Evolutionary conservation across 2,797 vertebrate genomes (phyloP).

Genomic region (Scolopax rusticola): DNA sequence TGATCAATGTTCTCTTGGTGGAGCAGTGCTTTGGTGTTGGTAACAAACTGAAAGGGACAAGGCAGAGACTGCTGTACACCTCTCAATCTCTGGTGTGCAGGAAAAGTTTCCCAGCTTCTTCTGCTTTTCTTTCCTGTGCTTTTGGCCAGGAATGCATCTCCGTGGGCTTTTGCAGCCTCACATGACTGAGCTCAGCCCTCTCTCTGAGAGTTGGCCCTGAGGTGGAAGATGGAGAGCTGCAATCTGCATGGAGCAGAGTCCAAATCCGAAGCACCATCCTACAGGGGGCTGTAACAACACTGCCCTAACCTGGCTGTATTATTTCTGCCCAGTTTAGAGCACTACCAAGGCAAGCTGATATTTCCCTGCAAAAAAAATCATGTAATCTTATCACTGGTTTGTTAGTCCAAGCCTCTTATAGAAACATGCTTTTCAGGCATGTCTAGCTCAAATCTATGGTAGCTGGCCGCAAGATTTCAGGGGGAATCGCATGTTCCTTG

Average conservation of each 20-base stretch:
- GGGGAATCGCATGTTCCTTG: neutral
- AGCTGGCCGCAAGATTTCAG: neutral
- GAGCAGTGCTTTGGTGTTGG: neutral
- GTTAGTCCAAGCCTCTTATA: neutral
- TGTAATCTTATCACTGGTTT: neutral
- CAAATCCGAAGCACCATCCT: no score
- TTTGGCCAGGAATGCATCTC: neutral
- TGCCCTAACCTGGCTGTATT: neutral
- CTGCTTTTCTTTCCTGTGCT: neutral
- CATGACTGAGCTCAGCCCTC: no score
- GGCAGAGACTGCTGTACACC: neutral
- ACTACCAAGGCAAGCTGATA: neutral
- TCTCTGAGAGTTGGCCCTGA: no score
- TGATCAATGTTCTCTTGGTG: neutral
- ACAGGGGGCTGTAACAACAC: neutral
- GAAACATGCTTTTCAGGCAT: neutral
- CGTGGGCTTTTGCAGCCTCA: neutral
- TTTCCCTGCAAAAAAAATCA: neutral
- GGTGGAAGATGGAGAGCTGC: no score
- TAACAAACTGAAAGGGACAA: neutral
- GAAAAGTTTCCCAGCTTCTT: neutral
- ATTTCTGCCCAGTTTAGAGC: neutral
- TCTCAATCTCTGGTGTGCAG: neutral
- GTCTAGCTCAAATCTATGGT: neutral
- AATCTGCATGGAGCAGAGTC: no score